Conservation (phyloP, 2,113 vertebrate genomes). For the Corythornis vintsioides region DNA sequence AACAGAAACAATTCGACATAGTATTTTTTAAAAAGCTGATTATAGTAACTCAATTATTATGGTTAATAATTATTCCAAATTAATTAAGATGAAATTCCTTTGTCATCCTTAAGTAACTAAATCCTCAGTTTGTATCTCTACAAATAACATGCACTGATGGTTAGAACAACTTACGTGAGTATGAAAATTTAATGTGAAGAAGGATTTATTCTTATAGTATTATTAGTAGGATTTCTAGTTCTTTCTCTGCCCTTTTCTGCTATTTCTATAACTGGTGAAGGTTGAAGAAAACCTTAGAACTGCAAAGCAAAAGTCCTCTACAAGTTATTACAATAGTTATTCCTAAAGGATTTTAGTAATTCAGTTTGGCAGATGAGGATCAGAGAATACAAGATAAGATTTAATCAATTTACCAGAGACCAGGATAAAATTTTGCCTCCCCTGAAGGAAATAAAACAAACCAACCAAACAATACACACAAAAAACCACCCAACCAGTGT, state of each 20-base stretch:
- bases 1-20: neutral
- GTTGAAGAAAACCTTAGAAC: neutral
- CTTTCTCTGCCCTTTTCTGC: neutral
- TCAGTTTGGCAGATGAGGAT: neutral
- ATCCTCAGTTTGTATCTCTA: neutral
- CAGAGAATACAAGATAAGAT: neutral
- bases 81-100: neutral
- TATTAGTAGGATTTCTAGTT: neutral
- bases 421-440: neutral
- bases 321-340: neutral
- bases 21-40: neutral
- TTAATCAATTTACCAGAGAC: neutral
- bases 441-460: neutral
- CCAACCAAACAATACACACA: no score
- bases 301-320: neutral
- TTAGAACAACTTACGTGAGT: neutral
- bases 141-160: neutral
- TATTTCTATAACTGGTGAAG: neutral
- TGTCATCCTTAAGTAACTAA: slow-evolving; percentile 2
- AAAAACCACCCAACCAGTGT: neutral
- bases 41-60: neutral
- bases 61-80: neutral
- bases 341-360: neutral
- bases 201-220: neutral
- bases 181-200: neutral